These are phyloP conservation scores for Eumacrocentrus americanus DNA, from an alignment of 2,888 invertebrate species.

Conservation along the genomic window DNA sequence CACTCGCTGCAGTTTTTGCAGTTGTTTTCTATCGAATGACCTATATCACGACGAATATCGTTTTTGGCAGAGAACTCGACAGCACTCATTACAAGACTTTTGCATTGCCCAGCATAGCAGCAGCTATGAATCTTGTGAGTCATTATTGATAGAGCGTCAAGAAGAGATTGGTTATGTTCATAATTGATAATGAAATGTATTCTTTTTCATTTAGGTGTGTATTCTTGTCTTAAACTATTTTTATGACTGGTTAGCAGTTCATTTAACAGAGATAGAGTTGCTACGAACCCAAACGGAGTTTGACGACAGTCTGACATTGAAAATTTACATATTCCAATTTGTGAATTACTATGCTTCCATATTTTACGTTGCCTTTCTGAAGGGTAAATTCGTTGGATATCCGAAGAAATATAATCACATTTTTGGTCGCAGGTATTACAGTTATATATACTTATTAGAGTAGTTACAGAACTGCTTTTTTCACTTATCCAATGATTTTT, in stretches of 20 bases:
- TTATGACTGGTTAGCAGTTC: constrained; percentile 71
- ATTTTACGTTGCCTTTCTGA: constrained; percentile 82
- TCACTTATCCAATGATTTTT: background rate
- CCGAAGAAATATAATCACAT: constrained; percentile 78
- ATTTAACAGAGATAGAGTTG: constrained; percentile 76
- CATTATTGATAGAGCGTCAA: too few relatives aligned
- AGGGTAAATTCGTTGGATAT: constrained; percentile 80
- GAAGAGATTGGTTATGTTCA: too few relatives aligned
- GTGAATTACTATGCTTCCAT: constrained; percentile 89
- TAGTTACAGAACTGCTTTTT: too few relatives aligned
- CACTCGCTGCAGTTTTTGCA: constrained; percentile 76
- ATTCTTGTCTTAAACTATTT: constrained; percentile 78
- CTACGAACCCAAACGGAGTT: constrained; percentile 84
- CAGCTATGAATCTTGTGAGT: constrained; percentile 74
- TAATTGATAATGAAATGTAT: too few relatives aligned
- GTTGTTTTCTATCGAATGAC: constrained; percentile 80
- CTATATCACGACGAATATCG: constrained; percentile 66
- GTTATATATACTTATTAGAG: too few relatives aligned
- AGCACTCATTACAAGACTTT: constrained; percentile 68
- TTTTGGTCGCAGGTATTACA: constrained; percentile 63
- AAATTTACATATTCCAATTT: constrained; percentile 87
- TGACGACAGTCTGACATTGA: constrained; percentile 84
- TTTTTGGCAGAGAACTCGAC: constrained; percentile 63
- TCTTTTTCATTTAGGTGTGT: constrained; percentile 59
- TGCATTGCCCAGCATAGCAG: constrained; percentile 77